Evolutionary conservation across 2,113 vertebrate species (phyloP).

Genomic region (Tamias sibiricus): DNA sequence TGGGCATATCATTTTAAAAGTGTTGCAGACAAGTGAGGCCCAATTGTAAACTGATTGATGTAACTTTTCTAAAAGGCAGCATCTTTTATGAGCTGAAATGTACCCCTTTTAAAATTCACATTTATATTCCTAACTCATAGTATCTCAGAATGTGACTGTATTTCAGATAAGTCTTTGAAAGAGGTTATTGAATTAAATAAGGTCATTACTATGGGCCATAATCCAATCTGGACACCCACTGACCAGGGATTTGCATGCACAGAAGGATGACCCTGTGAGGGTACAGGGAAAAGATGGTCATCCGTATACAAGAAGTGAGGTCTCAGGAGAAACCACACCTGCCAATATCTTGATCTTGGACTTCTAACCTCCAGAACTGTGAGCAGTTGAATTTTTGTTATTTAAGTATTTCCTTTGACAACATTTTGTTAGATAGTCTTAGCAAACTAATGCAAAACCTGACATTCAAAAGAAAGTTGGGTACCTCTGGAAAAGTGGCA

Average conservation of each 20-base stretch:
- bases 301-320: background rate
- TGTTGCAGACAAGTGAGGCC: background rate
- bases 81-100: background rate
- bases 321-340: background rate
- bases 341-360: background rate
- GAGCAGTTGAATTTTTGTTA: background rate
- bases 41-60: background rate
- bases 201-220: background rate
- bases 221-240: background rate
- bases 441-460: background rate
- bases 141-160: background rate
- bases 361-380: background rate
- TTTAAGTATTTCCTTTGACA: background rate
- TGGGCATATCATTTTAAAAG: conserved; percentile 14
- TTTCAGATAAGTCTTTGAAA: background rate
- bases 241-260: background rate
- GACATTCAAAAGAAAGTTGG: background rate
- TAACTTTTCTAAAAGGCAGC: background rate
- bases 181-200: background rate
- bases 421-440: background rate
- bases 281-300: background rate
- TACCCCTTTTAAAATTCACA: background rate
- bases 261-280: background rate
- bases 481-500: background rate
- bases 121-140: background rate